These are phyloP conservation scores for Coregonus sp. DNA, from an alignment of 2,797 vertebrate genomes.

Conservation along the genomic window DNA sequence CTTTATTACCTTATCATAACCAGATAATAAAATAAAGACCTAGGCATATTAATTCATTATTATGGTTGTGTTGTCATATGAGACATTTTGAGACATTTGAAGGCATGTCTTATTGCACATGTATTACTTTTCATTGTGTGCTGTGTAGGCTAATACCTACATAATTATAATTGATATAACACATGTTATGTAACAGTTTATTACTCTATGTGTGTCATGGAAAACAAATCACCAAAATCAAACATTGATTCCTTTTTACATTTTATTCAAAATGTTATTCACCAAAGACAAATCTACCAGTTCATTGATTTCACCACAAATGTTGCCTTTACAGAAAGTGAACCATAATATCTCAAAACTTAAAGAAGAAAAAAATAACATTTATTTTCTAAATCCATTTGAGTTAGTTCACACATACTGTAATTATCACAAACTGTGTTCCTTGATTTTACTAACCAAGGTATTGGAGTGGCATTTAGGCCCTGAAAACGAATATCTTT, in stretches of 20 bases:
- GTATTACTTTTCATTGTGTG: not conserved
- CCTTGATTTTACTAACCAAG: not conserved
- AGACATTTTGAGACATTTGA: not conserved
- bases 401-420: conserved; percentile 34
- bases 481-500: conserved; percentile 15
- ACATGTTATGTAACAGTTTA: not conserved
- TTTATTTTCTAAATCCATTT: conserved; percentile 32
- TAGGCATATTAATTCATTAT: too few species aligned
- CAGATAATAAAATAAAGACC: too few species aligned
- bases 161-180: not conserved
- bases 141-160: not conserved
- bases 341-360: conserved; percentile 30
- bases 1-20: too few species aligned
- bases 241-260: conserved; percentile 11
- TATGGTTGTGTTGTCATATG: not conserved
- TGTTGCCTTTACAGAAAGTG: conserved; percentile 18
- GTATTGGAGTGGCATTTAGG: conserved; percentile 12
- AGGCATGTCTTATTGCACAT: too few species aligned
- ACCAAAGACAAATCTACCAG: conserved; percentile 47
- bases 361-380: conserved; percentile 36
- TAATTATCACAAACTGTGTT: conserved; percentile 16
- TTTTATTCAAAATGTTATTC: conserved; percentile 65
- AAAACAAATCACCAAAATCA: not conserved
- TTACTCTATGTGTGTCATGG: not conserved
- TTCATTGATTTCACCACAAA: conserved; percentile 28